phyloP scores from a whole-genome alignment of 2,888 invertebrate species.

The Palloptera scutellata region DNA sequence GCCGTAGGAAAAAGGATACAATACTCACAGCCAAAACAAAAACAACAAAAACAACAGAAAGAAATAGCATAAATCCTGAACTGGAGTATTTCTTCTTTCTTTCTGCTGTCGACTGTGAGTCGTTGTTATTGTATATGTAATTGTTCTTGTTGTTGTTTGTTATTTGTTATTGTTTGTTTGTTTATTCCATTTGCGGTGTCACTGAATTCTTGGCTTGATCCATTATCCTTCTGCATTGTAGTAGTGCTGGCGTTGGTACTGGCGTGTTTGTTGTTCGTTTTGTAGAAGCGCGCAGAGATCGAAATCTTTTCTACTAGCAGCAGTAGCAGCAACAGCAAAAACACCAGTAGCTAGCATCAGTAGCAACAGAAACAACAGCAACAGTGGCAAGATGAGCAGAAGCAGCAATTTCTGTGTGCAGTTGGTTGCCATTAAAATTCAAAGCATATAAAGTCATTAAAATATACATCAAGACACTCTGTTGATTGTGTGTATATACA shows the following conservation, averaged over 20 bases:
- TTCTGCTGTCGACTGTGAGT: neutral
- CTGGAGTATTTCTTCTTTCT: neutral
- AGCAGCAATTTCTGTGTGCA: neutral
- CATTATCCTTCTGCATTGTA: slow-evolving; percentile 16
- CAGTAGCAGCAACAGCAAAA: neutral
- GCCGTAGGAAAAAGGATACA: slow-evolving; percentile 11
- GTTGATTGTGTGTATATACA: neutral
- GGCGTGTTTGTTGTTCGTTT: neutral
- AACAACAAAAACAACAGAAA: neutral
- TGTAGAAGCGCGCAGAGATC: slow-evolving; percentile 8
- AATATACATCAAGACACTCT: slow-evolving; percentile 26
- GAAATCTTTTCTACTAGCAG: slow-evolving; percentile 6
- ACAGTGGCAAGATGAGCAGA: neutral
- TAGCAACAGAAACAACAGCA: neutral
- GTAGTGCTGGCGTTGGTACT: neutral
- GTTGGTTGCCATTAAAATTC: slow-evolving; percentile 53
- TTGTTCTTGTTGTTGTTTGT: neutral
- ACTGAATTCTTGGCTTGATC: slow-evolving; percentile 16
- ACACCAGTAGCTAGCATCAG: neutral
- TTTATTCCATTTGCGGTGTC: slow-evolving; percentile 6
- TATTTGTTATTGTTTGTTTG: neutral
- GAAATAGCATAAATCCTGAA: slow-evolving; percentile 1
- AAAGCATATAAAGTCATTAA: slow-evolving; percentile 61
- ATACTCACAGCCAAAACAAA: neutral
- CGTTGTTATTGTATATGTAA: neutral